Percentiles rank a stretch among this genome's conserved stretches.
Conservation (phyloP, 2,797 vertebrate genomes). For the Tauraco hartlaubi region DNA sequence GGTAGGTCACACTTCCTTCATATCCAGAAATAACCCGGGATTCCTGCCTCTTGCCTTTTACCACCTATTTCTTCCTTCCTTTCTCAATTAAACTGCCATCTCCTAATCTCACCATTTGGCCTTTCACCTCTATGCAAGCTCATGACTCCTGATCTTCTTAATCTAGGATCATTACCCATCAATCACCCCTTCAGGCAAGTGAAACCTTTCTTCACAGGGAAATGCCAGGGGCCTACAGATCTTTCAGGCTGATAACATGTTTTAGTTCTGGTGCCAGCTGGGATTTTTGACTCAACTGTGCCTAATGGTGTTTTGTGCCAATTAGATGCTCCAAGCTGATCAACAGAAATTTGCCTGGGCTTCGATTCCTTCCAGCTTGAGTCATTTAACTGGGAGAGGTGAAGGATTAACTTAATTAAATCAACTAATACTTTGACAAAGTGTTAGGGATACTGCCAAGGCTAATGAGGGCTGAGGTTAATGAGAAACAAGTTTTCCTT, state of each 20-base stretch:
- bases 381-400: background rate
- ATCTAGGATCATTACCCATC: conserved; percentile 46
- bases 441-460: background rate
- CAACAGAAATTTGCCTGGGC: background rate
- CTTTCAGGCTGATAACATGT: background rate
- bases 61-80: background rate
- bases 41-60: background rate
- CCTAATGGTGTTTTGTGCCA: background rate
- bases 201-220: background rate
- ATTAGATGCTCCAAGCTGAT: background rate
- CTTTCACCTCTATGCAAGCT: conserved; percentile 27
- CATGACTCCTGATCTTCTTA: conserved; percentile 44
- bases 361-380: background rate
- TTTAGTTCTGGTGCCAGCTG: background rate
- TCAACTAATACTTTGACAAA: conserved; percentile 21
- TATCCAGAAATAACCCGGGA: background rate
- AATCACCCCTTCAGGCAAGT: background rate
- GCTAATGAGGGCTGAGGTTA: conserved; percentile 21
- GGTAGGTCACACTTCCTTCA: background rate
- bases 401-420: conserved; percentile 56
- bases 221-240: background rate
- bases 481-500: background rate
- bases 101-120: conserved; percentile 12
- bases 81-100: conserved; percentile 12
- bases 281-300: background rate